These are phyloP conservation scores for Tetraodon nigroviridis DNA, from an alignment of 2,113 vertebrate genomes.

Conservation along the genomic window DNA sequence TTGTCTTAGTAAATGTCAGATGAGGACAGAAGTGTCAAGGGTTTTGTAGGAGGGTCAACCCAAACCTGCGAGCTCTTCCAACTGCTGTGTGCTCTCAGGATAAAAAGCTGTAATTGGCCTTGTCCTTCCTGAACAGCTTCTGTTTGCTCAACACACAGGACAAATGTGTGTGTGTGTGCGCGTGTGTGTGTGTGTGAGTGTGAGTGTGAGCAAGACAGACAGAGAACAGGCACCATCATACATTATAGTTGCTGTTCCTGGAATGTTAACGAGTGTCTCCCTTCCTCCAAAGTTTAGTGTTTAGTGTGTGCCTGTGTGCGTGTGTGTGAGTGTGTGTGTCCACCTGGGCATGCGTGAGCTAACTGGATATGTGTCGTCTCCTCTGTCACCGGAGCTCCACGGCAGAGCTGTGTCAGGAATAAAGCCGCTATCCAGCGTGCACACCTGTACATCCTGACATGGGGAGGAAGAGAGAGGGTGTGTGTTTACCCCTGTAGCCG, in stretches of 20 bases:
- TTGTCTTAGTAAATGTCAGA: constrained; percentile 15
- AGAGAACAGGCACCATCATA: constrained; percentile 4
- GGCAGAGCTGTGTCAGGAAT: constrained; percentile 24
- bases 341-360: neutral
- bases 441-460: constrained; percentile 58
- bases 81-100: constrained; percentile 69
- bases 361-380: constrained; percentile 47
- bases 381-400: constrained; percentile 33
- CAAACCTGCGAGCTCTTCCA: constrained; percentile 39
- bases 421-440: constrained; percentile 33
- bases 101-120: constrained; percentile 69
- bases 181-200: constrained; percentile 8
- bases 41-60: too few relatives aligned
- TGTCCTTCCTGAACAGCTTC: constrained; percentile 54
- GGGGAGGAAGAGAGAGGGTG: constrained; percentile 15
- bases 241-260: constrained; percentile 27
- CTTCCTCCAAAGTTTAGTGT: constrained; percentile 25
- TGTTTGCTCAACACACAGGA: constrained; percentile 70
- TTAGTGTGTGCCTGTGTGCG: constrained; percentile 2
- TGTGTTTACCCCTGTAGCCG: neutral
- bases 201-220: constrained; percentile 1
- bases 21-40: constrained; percentile 6
- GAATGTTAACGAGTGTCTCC: constrained; percentile 52
- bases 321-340: neutral
- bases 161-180: constrained; percentile 45